These are phyloP conservation scores for Eudyptes chrysolophus DNA, from an alignment of 2,113 vertebrate genomes.

Conservation along the genomic window DNA sequence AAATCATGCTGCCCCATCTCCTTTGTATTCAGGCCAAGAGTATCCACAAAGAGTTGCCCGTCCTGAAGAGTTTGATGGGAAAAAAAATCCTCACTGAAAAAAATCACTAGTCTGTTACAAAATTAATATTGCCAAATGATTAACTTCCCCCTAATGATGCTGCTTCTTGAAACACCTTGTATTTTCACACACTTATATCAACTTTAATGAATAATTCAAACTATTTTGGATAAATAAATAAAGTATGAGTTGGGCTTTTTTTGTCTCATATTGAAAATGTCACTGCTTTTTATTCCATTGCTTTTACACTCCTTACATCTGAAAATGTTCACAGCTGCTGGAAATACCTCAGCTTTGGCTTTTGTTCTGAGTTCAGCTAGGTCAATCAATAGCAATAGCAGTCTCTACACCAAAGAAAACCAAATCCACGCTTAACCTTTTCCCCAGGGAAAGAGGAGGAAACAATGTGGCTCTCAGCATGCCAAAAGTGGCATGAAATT, in stretches of 20 bases:
- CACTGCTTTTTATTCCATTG: constrained; percentile 43
- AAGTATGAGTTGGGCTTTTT: constrained; percentile 62
- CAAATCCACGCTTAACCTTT: not conserved
- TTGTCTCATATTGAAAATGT: constrained; percentile 49
- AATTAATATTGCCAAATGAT: constrained; percentile 36
- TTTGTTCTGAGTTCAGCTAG: constrained; percentile 3
- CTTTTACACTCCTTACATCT: constrained; percentile 18
- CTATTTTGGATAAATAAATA: constrained; percentile 72
- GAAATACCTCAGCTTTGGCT: constrained; percentile 40
- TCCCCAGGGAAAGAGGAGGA: not conserved
- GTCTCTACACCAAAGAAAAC: not conserved
- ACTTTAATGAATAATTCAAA: constrained; percentile 72
- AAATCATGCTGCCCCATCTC: not conserved
- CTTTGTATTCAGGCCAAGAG: not conserved
- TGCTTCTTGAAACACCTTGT: constrained; percentile 50
- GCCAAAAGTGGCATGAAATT: constrained; percentile 33
- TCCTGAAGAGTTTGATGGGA: not conserved
- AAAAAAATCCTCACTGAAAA: not conserved
- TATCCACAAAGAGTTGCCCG: not conserved
- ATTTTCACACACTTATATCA: constrained; percentile 59
- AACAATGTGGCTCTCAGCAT: constrained; percentile 32
- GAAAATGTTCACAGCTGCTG: constrained; percentile 11
- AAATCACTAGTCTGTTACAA: not conserved
- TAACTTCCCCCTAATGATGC: constrained; percentile 8
- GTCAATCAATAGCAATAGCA: constrained; percentile 27